phyloP scores from a whole-genome alignment of 1,140 invertebrate genomes.

The Drosophila ananassae region DNA sequence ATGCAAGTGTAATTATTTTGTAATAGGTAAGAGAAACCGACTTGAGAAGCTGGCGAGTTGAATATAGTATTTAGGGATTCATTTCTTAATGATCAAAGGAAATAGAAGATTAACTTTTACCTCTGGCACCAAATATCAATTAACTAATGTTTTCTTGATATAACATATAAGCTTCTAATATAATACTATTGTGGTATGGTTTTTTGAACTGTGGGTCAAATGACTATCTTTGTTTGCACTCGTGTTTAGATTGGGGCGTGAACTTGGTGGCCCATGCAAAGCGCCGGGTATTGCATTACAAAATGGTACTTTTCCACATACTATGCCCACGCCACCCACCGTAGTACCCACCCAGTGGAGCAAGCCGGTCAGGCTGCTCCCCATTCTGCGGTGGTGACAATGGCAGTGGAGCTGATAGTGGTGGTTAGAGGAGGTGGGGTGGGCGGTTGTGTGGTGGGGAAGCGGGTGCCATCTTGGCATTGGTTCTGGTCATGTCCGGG shows the following conservation, averaged over 20 bases:
- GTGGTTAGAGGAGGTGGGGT: background rate
- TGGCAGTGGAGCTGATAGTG: conserved; percentile 25
- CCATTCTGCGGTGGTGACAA: conserved; percentile 50
- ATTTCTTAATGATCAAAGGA: no score
- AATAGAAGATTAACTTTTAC: no score
- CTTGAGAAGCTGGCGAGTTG: no score
- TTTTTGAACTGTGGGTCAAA: conserved; percentile 24
- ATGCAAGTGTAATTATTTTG: no score
- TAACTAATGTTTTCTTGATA: no score
- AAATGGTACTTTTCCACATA: conserved; percentile 73
- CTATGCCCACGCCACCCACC: conserved; percentile 8
- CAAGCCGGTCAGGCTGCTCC: conserved; percentile 30
- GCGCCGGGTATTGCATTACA: conserved; percentile 75
- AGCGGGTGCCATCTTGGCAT: conserved; percentile 42
- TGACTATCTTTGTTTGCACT: conserved; percentile 52
- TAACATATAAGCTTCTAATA: background rate
- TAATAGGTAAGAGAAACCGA: no score
- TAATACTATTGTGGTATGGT: background rate
- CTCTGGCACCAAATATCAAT: no score
- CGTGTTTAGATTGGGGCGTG: conserved; percentile 41
- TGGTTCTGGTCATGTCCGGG: conserved; percentile 40
- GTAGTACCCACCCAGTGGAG: conserved; percentile 14
- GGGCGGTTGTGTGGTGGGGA: background rate
- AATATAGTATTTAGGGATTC: no score
- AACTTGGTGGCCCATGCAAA: conserved; percentile 65